A percentile compares a stretch with the other conserved stretches of the same genome.
Evolutionary conservation across 2,797 vertebrate species (phyloP).

Genomic region (Pteronotus mesoamericanus): DNA sequence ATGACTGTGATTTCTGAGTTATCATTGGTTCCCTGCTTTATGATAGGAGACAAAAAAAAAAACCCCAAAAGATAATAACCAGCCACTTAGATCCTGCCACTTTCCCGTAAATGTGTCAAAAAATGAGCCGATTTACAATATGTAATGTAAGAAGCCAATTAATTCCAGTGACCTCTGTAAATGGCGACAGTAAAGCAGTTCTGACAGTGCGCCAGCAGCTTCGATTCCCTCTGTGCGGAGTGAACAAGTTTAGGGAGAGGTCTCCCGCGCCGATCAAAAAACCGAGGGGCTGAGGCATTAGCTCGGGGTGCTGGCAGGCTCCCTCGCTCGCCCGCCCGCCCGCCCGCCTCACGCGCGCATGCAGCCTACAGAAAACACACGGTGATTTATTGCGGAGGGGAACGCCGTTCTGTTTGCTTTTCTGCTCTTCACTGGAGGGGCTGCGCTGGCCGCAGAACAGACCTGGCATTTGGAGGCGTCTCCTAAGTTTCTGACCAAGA

Average conservation of each 20-base stretch:
- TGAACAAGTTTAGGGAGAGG: constrained; percentile 76
- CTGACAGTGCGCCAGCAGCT: constrained; percentile 76
- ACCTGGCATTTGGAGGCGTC: neutral
- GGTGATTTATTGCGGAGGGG: constrained; percentile 55
- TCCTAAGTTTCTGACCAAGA: constrained; percentile 24
- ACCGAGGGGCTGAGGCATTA: constrained; percentile 75
- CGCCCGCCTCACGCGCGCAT: constrained; percentile 65
- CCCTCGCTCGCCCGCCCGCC: constrained; percentile 62
- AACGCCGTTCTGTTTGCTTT: constrained; percentile 16
- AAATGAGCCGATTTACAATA: constrained; percentile 69
- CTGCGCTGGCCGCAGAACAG: neutral
- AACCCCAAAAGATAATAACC: constrained; percentile 68
- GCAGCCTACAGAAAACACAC: constrained; percentile 61
- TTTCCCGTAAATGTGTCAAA: constrained; percentile 73
- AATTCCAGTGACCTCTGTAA: constrained; percentile 83
- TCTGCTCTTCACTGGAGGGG: constrained; percentile 60
- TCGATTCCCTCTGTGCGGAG: constrained; percentile 77
- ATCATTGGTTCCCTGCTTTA: constrained; percentile 58
- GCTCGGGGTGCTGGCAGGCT: constrained; percentile 76
- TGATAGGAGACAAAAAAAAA: constrained; percentile 58
- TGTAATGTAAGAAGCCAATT: constrained; percentile 78
- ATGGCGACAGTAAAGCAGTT: constrained; percentile 78
- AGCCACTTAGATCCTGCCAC: constrained; percentile 67
- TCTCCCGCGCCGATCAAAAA: too few relatives aligned
- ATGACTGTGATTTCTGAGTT: constrained; percentile 68